These are phyloP conservation scores for Desmodus rotundus DNA, from an alignment of 2,113 vertebrate species.

Conservation along the genomic window DNA sequence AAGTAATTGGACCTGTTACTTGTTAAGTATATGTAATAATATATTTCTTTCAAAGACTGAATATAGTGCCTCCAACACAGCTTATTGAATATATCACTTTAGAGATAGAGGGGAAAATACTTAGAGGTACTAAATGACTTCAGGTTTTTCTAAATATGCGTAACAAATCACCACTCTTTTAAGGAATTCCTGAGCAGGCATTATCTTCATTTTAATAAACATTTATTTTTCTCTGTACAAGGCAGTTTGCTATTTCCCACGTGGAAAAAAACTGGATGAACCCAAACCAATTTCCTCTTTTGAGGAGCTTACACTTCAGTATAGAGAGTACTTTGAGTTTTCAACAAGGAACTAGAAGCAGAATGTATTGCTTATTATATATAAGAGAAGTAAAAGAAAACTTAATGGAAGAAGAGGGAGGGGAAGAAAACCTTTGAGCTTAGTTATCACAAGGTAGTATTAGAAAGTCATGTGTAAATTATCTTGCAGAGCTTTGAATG, in stretches of 20 bases:
- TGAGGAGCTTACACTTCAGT: background rate
- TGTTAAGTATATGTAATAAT: background rate
- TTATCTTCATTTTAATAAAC: background rate
- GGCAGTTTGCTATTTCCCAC: background rate
- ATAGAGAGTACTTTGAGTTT: background rate
- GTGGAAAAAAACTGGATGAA: background rate
- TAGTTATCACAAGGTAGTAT: background rate
- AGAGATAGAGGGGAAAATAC: background rate
- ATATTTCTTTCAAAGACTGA: background rate
- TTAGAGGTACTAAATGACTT: background rate
- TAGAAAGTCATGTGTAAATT: background rate
- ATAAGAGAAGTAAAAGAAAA: background rate
- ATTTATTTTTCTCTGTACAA: background rate
- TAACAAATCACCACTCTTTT: background rate
- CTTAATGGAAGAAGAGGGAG: background rate
- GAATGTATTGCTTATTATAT: background rate
- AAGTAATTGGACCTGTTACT: background rate
- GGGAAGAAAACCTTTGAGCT: background rate
- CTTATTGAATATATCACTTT: background rate
- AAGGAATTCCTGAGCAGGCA: background rate
- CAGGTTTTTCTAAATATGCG: background rate
- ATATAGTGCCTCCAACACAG: background rate
- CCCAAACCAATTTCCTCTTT: background rate
- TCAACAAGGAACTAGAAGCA: background rate
- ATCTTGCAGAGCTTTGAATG: background rate